Evolutionary conservation across 2,888 invertebrate genomes (phyloP).

Genomic region (Diogma glabrata): DNA sequence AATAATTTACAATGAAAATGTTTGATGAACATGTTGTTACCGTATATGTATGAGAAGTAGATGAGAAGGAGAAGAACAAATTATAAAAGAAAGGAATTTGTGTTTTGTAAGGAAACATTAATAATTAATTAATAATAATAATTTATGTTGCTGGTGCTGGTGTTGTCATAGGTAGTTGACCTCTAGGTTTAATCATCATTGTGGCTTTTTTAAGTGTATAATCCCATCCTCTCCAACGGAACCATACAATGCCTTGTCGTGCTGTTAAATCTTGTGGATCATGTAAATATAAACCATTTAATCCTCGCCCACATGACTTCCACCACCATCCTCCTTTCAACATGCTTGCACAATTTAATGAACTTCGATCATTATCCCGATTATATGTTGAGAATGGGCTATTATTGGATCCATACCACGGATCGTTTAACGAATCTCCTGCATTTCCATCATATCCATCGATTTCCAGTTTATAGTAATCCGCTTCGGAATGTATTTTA

Average conservation of each 20-base stretch:
- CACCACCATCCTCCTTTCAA: conserved; percentile 93
- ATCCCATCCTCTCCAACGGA: conserved; percentile 92
- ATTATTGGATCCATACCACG: conserved; percentile 89
- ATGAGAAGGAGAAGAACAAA: no score
- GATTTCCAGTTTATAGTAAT: conserved; percentile 84
- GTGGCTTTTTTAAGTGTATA: conserved; percentile 79
- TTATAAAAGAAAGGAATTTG: no score
- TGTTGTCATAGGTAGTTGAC: conserved; percentile 25
- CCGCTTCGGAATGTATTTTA: conserved; percentile 83
- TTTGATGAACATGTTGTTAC: no score
- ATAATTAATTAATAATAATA: not conserved
- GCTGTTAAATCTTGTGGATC: conserved; percentile 84
- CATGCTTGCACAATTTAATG: conserved; percentile 86
- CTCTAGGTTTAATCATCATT: conserved; percentile 79
- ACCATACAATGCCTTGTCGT: conserved; percentile 88
- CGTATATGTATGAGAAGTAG: no score
- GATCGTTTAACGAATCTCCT: conserved; percentile 83
- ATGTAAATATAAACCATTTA: conserved; percentile 79
- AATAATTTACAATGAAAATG: no score
- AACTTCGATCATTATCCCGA: conserved; percentile 83
- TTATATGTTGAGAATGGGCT: conserved; percentile 89
- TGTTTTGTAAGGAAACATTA: not conserved
- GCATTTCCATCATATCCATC: conserved; percentile 87
- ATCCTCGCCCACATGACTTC: conserved; percentile 83
- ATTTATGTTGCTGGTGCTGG: conserved; percentile 4